phyloP scores from a whole-genome alignment of 1,140 invertebrate genomes.

The Bombus pyrosoma region DNA sequence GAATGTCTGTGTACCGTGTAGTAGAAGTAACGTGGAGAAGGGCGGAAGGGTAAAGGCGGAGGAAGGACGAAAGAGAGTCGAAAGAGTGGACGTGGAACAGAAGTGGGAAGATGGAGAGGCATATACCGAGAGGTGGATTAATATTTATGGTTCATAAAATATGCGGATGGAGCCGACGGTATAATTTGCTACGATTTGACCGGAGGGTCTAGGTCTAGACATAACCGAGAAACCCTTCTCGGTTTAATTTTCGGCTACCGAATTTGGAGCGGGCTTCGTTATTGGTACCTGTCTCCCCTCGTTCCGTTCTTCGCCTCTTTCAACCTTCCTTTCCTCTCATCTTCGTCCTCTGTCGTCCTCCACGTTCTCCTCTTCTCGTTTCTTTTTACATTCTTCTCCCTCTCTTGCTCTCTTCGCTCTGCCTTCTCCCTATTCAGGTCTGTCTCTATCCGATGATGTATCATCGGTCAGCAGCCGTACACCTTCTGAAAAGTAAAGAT shows the following conservation, averaged over 20 bases:
- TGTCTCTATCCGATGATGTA: slow-evolving; percentile 40
- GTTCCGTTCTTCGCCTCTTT: not conserved
- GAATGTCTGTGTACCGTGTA: not conserved
- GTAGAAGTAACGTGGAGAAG: not conserved
- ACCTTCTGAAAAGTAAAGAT: not conserved
- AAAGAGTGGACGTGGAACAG: slow-evolving; percentile 16
- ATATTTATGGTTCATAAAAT: slow-evolving; percentile 76
- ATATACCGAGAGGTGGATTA: slow-evolving; percentile 58
- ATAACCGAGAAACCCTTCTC: slow-evolving; percentile 56
- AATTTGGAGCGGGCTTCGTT: slow-evolving; percentile 67
- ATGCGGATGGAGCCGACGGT: slow-evolving; percentile 67
- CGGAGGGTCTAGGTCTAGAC: slow-evolving; percentile 73
- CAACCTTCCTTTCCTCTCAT: not conserved
- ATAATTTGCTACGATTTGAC: slow-evolving; percentile 74
- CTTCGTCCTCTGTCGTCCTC: slow-evolving; percentile 20
- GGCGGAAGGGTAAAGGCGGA: not conserved
- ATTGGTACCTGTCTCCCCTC: slow-evolving; percentile 49
- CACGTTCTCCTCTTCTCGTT: not conserved
- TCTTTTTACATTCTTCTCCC: not conserved
- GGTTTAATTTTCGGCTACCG: slow-evolving; percentile 74
- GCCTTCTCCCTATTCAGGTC: not conserved
- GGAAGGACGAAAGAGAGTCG: slow-evolving; percentile 1
- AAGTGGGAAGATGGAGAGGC: slow-evolving; percentile 30
- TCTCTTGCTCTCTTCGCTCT: not conserved
- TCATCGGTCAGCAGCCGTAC: slow-evolving; percentile 30